Base-by-base conservation (phyloP, 1,140 invertebrate species). In the Bombus picipes region DNA sequence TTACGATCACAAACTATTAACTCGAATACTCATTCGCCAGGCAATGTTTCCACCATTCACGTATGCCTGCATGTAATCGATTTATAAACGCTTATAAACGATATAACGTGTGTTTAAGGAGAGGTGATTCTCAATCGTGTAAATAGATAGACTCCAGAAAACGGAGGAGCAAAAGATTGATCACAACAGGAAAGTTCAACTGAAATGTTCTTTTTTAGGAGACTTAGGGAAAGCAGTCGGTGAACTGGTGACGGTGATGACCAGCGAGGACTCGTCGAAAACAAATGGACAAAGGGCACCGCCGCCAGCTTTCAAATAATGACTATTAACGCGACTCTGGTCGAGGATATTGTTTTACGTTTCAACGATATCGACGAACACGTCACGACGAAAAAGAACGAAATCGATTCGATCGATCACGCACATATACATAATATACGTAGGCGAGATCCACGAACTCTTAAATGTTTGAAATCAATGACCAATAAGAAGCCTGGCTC, bases 241-340 rank as follows among this genome's bases (percentile, higher is more conserved):
- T 92, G 97, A 98, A 93, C 95, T 98, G 89, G 98, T 98, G 85
- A 98, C 97, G 81, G 97, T 98, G 62, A 98, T 99, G 96, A 98
- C 97, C 76, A 97, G 98, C 92, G 97, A 98, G 90, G 96, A 96
- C 73, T 81, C 90, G 73, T 87, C 93, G 47, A 95, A 94, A 86
- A 92, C 93, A 75, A 95, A 95, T 83, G 94, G 94, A 57, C 93
- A 95, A 76, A 92, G 94, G 85, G 93, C 93, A 68, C 92, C 93
- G 76, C 94, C 94, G 59, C 94, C 95, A 47, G 94, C 94, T 88
- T 95, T 95, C 76, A 95, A 95, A 90, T 92, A 93, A 94, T 91
- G 85, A 91, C 80, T 75, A 76, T 53, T 28, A 71, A 12, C 57
- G 66, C 65, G 71, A 79, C 71, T 75, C 74, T 28, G 28, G 39